Evolutionary conservation across 1,140 invertebrate genomes (phyloP).

Genomic region (Drosophila lacteicornis): DNA sequence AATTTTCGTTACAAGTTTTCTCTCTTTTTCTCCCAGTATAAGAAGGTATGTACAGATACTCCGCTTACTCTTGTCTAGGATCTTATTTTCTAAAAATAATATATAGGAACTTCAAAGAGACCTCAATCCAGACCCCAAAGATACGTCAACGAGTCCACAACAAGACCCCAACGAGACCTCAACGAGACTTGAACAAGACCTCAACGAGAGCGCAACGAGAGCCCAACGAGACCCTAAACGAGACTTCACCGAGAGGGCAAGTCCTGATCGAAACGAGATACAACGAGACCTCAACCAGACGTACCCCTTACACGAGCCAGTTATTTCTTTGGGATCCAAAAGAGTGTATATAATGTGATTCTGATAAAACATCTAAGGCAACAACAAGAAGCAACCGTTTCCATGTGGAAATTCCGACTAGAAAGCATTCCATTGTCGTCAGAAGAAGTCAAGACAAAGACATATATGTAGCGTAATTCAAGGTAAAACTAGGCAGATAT

Average conservation of each 20-base stretch:
- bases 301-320: not conserved
- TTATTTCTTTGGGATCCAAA: slow-evolving; percentile 1
- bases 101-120: too few relatives aligned
- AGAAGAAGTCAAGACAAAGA: not conserved
- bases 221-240: not conserved
- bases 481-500: slow-evolving; percentile 3
- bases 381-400: not conserved
- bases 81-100: too few relatives aligned
- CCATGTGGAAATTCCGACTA: not conserved
- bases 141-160: too few relatives aligned
- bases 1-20: not conserved
- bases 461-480: not conserved
- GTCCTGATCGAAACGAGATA: too few relatives aligned
- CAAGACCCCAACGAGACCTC: not conserved
- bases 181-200: too few relatives aligned
- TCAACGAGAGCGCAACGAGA: not conserved
- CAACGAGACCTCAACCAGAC: not conserved
- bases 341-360: not conserved
- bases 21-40: slow-evolving; percentile 13
- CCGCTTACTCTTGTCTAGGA: too few relatives aligned
- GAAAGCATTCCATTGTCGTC: not conserved
- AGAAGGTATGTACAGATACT: not conserved
- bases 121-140: too few relatives aligned
- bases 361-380: slow-evolving; percentile 4
- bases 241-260: not conserved